These are phyloP conservation scores for Pluvialis apricaria DNA, from an alignment of 2,113 vertebrate genomes.

Conservation along the genomic window DNA sequence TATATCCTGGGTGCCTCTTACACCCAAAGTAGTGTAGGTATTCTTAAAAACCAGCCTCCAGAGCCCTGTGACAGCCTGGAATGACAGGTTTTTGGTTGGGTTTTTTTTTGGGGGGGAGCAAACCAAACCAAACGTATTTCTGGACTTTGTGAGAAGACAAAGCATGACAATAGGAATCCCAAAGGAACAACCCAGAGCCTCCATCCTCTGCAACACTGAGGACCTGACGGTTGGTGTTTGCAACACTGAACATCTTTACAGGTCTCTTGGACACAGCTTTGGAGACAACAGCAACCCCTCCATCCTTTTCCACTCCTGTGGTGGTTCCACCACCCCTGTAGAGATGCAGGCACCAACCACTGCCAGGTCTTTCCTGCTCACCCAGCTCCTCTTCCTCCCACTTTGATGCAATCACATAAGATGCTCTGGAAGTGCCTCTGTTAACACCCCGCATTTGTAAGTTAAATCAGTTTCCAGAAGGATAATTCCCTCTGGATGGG, in stretches of 20 bases:
- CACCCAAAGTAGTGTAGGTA: neutral
- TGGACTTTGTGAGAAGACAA: neutral
- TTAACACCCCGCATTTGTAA: constrained; percentile 47
- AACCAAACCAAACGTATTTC: neutral
- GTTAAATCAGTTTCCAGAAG: constrained; percentile 56
- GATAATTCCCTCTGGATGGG: constrained; percentile 33
- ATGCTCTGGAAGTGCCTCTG: constrained; percentile 10
- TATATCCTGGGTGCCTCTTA: neutral
- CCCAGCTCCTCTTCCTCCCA: constrained; percentile 14
- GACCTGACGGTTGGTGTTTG: neutral
- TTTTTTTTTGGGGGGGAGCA: neutral
- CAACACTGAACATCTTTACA: neutral
- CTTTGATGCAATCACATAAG: constrained; percentile 31
- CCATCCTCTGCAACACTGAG: neutral
- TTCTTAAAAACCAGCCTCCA: neutral
- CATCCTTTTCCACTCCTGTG: neutral
- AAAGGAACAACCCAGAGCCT: neutral
- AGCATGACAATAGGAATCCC: neutral
- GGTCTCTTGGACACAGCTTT: neutral
- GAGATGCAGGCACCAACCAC: neutral
- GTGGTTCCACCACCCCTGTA: neutral
- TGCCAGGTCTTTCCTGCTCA: neutral
- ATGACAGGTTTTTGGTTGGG: no score
- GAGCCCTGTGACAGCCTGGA: neutral
- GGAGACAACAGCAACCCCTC: neutral